Percentiles rank a stretch among this genome's conserved stretches.
Conservation (phyloP, 2,888 invertebrate genomes). For the Dryomyza anilis region DNA sequence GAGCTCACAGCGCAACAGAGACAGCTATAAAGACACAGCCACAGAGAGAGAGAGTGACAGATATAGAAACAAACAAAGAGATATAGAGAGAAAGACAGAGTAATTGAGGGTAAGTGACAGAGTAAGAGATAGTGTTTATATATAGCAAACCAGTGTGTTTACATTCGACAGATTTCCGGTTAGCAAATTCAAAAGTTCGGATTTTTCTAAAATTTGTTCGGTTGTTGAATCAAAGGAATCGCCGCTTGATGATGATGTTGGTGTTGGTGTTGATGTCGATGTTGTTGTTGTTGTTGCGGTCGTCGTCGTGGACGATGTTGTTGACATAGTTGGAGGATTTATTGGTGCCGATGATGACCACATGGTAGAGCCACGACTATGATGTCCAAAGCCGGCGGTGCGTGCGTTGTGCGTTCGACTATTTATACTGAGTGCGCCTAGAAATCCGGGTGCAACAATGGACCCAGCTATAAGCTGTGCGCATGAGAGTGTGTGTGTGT, state of each 20-base stretch:
- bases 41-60: no score
- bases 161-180: conserved; percentile 53
- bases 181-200: conserved; percentile 43
- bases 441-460: conserved; percentile 58
- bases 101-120: not conserved
- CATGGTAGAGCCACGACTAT: conserved; percentile 37
- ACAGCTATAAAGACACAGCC: no score
- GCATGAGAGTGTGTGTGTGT: conserved; percentile 6
- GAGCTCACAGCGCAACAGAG: no score
- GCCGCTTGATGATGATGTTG: conserved; percentile 36
- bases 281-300: conserved; percentile 22
- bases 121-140: not conserved
- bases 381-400: conserved; percentile 39
- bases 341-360: conserved; percentile 15
- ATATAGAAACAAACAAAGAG: no score
- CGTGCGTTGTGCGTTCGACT: conserved; percentile 54
- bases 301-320: conserved; percentile 20
- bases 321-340: conserved; percentile 19
- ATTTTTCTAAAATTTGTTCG: conserved; percentile 38
- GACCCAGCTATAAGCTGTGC: conserved; percentile 57
- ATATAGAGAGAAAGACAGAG: not conserved
- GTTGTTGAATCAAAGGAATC: conserved; percentile 34
- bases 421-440: conserved; percentile 56
- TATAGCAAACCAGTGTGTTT: conserved; percentile 51
- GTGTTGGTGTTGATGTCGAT: conserved; percentile 33